Conservation (phyloP, 2,888 invertebrate genomes). For the Blastobasis lacticolella region DNA sequence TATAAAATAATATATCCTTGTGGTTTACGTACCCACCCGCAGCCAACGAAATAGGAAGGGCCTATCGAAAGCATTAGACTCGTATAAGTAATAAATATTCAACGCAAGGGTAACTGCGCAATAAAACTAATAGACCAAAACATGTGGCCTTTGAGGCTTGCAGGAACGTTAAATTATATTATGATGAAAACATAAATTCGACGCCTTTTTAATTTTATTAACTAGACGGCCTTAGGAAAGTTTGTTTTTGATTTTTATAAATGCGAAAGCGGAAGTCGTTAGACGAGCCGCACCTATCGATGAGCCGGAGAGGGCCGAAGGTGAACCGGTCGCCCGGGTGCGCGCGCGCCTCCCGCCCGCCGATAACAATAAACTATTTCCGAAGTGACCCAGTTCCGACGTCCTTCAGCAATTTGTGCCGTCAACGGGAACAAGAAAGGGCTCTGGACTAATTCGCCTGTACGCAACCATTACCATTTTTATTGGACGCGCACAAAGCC, state of each 20-base stretch:
- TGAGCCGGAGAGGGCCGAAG: constrained; percentile 45
- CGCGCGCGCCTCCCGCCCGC: constrained; percentile 61
- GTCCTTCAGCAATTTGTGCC: constrained; percentile 72
- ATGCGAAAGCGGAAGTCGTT: constrained; percentile 60
- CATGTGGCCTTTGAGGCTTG: constrained; percentile 49
- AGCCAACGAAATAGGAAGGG: constrained; percentile 35
- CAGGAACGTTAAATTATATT: constrained; percentile 44
- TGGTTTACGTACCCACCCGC: constrained; percentile 15
- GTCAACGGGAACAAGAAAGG: constrained; percentile 72
- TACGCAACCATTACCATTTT: constrained; percentile 45
- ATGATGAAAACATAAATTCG: constrained; percentile 52
- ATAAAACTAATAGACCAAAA: constrained; percentile 63
- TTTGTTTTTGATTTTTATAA: constrained; percentile 31
- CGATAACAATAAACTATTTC: constrained; percentile 75
- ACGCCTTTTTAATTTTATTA: constrained; percentile 62
- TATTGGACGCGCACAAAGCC: constrained; percentile 41
- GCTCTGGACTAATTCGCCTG: constrained; percentile 50
- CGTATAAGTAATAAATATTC: constrained; percentile 36
- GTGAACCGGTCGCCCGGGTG: constrained; percentile 41
- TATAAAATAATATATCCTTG: constrained; percentile 25
- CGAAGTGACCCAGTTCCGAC: constrained; percentile 73
- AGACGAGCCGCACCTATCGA: constrained; percentile 31
- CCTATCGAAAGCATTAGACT: constrained; percentile 40
- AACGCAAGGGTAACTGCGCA: constrained; percentile 63
- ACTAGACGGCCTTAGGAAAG: constrained; percentile 62